Conservation (phyloP, 2,888 invertebrate species). For the Linnaemya vulpina region DNA sequence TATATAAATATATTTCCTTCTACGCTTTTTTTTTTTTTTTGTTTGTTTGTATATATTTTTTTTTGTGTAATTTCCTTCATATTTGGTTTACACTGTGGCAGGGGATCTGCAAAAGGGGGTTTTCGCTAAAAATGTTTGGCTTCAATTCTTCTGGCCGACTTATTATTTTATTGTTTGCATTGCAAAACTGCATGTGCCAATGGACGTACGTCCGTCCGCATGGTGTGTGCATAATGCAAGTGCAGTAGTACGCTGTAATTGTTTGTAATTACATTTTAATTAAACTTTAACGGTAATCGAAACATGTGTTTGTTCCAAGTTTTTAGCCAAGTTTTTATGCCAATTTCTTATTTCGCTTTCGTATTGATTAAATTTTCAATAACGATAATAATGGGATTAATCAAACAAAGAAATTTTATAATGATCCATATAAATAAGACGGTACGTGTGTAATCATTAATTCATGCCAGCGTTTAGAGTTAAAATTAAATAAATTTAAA, state of each 20-base stretch:
- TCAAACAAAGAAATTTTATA: constrained; percentile 7
- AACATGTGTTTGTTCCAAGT: constrained; percentile 67
- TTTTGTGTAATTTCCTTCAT: neutral
- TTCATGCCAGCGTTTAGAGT: neutral
- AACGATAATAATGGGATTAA: constrained; percentile 55
- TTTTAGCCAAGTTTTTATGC: constrained; percentile 35
- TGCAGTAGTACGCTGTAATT: constrained; percentile 60
- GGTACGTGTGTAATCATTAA: neutral
- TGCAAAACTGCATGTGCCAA: constrained; percentile 52
- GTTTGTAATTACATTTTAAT: constrained; percentile 70
- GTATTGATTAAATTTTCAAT: constrained; percentile 58
- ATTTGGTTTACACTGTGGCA: neutral
- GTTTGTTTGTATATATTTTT: too few species aligned
- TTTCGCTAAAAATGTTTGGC: constrained; percentile 39
- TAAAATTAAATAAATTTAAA: neutral
- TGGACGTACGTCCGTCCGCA: neutral
- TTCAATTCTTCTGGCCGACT: constrained; percentile 52
- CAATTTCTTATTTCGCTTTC: constrained; percentile 26
- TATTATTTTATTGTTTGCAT: constrained; percentile 47
- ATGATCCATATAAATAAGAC: constrained; percentile 5
- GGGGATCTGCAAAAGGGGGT: constrained; percentile 3
- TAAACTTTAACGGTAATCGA: constrained; percentile 68
- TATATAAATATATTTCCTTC: constrained; percentile 52
- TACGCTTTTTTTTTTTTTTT: constrained; percentile 15
- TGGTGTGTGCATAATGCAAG: constrained; percentile 20